Evolutionary conservation across 2,797 vertebrate species (phyloP).

Genomic region (Melanitta fusca): DNA sequence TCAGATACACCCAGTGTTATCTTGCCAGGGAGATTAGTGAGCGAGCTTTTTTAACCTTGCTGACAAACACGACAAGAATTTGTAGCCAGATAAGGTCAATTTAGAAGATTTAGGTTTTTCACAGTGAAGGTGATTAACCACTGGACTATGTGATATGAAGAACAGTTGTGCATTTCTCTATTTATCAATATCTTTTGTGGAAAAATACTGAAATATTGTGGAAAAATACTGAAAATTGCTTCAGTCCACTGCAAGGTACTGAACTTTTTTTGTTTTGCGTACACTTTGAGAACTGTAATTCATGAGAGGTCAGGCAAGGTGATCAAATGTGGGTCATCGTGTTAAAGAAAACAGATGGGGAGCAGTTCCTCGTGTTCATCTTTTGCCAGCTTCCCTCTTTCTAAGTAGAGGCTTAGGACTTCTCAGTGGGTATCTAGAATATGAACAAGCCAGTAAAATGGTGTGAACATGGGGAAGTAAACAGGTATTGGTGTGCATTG

Average conservation of each 20-base stretch:
- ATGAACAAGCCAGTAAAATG: not conserved
- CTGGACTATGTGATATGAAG: not conserved
- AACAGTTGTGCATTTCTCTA: not conserved
- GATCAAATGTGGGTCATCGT: not conserved
- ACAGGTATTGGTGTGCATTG: not conserved
- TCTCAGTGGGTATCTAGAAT: not conserved
- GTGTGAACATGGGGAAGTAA: not conserved
- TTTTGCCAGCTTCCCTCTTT: not conserved
- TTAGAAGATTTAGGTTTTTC: not conserved
- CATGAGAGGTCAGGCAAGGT: fast-evolving
- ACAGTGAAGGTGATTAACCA: not conserved
- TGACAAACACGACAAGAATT: not conserved
- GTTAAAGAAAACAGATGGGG: not conserved
- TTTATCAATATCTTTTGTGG: not conserved
- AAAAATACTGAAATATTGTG: not conserved
- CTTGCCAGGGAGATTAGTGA: not conserved
- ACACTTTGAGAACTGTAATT: not conserved
- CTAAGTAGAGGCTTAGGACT: not conserved
- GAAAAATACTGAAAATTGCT: not conserved
- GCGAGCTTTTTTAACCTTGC: not conserved
- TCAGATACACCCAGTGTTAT: not conserved
- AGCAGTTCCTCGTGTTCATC: not conserved
- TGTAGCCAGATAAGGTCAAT: not conserved
- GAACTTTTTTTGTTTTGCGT: not conserved
- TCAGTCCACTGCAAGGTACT: not conserved